A percentile compares a stretch with the other conserved stretches of the same genome.
phyloP scores from a whole-genome alignment of 2,888 invertebrate species.

The Melieria omissa region DNA sequence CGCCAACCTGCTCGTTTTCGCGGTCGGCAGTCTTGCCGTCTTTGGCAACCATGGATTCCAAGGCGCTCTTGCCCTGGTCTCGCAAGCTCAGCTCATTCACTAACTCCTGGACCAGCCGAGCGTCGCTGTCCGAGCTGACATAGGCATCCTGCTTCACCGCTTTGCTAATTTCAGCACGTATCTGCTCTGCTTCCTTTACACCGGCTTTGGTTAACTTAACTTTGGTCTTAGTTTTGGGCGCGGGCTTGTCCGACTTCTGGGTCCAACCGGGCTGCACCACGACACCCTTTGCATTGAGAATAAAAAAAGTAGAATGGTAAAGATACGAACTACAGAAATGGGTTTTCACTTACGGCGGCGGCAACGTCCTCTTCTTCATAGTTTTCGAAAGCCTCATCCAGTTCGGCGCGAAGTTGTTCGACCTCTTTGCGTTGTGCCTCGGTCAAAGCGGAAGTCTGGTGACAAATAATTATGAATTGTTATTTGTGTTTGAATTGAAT shows the following conservation, averaged over 20 bases:
- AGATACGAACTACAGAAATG: not conserved
- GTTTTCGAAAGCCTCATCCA: slow-evolving; percentile 52
- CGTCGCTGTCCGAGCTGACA: slow-evolving; percentile 27
- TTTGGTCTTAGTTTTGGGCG: slow-evolving; percentile 38
- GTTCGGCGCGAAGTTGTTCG: slow-evolving; percentile 54
- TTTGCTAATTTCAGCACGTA: slow-evolving; percentile 51
- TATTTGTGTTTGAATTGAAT: not conserved
- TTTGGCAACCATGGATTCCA: slow-evolving; percentile 35
- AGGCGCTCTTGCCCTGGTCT: slow-evolving; percentile 36
- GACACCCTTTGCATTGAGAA: slow-evolving; percentile 43
- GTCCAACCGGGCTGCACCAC: slow-evolving; percentile 63
- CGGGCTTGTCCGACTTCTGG: slow-evolving; percentile 22
- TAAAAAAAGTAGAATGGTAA: not conserved
- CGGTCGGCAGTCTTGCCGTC: not conserved
- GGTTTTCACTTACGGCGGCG: not conserved
- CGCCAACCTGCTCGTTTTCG: slow-evolving; percentile 14
- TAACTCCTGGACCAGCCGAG: slow-evolving; percentile 39
- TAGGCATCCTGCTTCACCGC: slow-evolving; percentile 30
- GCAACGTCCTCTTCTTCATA: slow-evolving; percentile 42
- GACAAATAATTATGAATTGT: slow-evolving; percentile 15
- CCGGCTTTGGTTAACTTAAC: slow-evolving; percentile 52
- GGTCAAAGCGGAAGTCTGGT: slow-evolving; percentile 11
- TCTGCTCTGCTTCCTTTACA: slow-evolving; percentile 45
- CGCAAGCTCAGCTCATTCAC: slow-evolving; percentile 39
- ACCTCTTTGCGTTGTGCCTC: slow-evolving; percentile 50